phyloP scores from a whole-genome alignment of 2,113 vertebrate species.

The Clarias batrachus region DNA sequence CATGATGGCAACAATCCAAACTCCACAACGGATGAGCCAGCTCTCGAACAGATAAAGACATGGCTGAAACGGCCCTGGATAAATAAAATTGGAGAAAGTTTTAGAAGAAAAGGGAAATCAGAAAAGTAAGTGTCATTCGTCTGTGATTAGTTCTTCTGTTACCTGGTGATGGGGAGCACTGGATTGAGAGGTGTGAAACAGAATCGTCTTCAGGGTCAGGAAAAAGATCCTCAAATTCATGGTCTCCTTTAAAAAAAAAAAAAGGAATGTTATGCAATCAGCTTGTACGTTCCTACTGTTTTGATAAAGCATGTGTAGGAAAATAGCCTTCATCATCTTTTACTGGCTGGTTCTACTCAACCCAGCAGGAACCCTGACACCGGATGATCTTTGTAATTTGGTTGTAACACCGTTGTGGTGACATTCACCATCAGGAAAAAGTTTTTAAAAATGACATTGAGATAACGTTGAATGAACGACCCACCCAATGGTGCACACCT shows the following conservation, averaged over 20 bases:
- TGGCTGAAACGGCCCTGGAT: slow-evolving; percentile 86
- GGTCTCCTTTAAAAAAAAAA: slow-evolving; percentile 64
- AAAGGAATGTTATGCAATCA: not conserved
- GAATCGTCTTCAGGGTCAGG: slow-evolving; percentile 86
- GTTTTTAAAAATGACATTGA: no score
- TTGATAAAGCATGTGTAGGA: not conserved
- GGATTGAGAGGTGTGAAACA: slow-evolving; percentile 81
- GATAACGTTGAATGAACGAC: no score
- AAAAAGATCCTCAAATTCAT: slow-evolving; percentile 85
- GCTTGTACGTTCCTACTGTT: not conserved
- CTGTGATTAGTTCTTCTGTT: slow-evolving; percentile 12
- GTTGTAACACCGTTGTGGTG: no score
- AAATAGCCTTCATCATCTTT: not conserved
- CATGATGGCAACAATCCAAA: slow-evolving; percentile 83
- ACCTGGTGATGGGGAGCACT: slow-evolving; percentile 91
- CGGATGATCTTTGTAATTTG: no score
- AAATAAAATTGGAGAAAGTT: not conserved
- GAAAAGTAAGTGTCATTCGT: not conserved
- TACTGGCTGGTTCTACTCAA: no score
- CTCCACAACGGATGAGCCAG: slow-evolving; percentile 87
- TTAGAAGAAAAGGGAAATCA: not conserved
- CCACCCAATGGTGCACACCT: no score
- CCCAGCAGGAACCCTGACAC: no score
- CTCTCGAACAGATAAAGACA: slow-evolving; percentile 87
- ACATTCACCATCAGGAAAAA: no score